phyloP scores from a whole-genome alignment of 2,888 invertebrate genomes.

The Drosophila tripunctata region DNA sequence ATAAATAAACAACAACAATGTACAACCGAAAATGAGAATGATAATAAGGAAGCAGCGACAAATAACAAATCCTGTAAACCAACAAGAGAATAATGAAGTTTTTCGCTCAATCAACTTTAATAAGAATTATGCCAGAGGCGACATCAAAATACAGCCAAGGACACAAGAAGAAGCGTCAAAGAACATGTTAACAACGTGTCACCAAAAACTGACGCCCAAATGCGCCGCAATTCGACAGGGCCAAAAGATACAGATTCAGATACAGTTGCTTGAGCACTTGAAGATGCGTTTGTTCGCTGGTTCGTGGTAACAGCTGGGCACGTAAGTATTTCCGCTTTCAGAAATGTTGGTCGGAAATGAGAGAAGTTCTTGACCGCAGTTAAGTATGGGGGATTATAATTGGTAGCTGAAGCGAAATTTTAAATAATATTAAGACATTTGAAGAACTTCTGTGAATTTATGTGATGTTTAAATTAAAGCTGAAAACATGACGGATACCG shows the following conservation, averaged over 20 bases:
- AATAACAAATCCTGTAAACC: constrained; percentile 38
- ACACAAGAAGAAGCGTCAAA: constrained; percentile 58
- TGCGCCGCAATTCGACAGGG: constrained; percentile 7
- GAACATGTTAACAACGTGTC: constrained; percentile 73
- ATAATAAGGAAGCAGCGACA: constrained; percentile 19
- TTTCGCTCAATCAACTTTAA: constrained; percentile 80
- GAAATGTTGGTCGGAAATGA: constrained; percentile 39
- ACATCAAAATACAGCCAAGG: constrained; percentile 26
- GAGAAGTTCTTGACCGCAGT: constrained; percentile 6
- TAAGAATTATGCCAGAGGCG: constrained; percentile 70
- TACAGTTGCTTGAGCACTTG: not conserved
- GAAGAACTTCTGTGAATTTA: not conserved
- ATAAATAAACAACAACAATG: constrained; percentile 7
- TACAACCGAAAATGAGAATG: not conserved
- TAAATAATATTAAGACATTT: not conserved
- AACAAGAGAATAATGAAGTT: constrained; percentile 70
- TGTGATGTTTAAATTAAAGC: no score
- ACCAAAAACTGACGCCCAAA: constrained; percentile 48
- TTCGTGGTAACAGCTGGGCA: constrained; percentile 10
- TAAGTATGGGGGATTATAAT: constrained; percentile 9
- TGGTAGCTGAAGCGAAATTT: constrained; percentile 2
- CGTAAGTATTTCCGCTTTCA: constrained; percentile 38
- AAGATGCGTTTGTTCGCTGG: not conserved
- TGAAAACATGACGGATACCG: no score
- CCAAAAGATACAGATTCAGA: constrained; percentile 2